A percentile compares a stretch with the other conserved stretches of the same genome.
Evolutionary conservation across 1,140 invertebrate species (phyloP).

Genomic region (Aphis gossypii): DNA sequence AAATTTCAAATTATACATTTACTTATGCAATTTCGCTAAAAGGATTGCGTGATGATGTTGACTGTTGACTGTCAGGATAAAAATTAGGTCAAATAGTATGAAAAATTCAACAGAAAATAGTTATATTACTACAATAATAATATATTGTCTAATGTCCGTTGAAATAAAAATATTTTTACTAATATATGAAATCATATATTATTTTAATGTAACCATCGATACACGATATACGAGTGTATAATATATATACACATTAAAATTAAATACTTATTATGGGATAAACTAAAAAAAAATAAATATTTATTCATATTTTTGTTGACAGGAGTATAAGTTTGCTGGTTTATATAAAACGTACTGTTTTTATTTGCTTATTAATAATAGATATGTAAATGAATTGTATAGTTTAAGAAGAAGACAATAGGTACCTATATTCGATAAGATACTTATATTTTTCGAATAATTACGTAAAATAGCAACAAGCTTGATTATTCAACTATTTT

Average conservation of each 20-base stretch:
- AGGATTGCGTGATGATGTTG: conserved; percentile 12
- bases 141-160: neutral
- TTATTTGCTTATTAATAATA: neutral
- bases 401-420: neutral
- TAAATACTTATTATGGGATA: too few species aligned
- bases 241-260: too few species aligned
- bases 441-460: neutral
- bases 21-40: neutral
- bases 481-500: neutral
- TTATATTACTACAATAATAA: neutral
- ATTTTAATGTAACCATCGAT: neutral
- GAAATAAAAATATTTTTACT: conserved; percentile 6
- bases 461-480: neutral
- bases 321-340: too few species aligned
- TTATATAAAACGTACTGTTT: neutral
- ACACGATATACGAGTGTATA: too few species aligned
- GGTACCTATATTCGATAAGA: neutral
- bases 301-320: neutral
- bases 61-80: neutral
- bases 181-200: neutral
- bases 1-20: conserved; percentile 3
- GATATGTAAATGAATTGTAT: neutral
- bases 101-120: neutral
- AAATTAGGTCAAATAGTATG: conserved; percentile 11
- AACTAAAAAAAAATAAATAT: neutral